Base-by-base conservation (phyloP, 2,888 invertebrate genomes). In the Trissolcus brochymenae region DNA sequence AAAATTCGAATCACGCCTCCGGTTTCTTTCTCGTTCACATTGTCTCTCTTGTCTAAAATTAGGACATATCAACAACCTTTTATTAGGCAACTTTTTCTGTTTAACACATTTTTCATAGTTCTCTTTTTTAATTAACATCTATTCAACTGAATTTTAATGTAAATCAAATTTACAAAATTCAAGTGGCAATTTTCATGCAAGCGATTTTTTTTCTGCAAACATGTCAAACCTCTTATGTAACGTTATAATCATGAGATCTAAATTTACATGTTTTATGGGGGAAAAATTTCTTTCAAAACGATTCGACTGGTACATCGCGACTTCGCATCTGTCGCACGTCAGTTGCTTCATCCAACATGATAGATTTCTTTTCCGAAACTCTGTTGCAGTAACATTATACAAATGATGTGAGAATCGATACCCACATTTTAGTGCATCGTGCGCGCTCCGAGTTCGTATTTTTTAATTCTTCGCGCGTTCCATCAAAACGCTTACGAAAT, bases 1-100 rank as follows among this genome's bases (percentile, higher is more conserved):
- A 75, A 79, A 79, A 85, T 85, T 83, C 85, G 84, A 85, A 84
- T 86, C 84, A 84, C 85, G 84, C 81, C 29, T 29, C 7, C 80
- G 82, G 81, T 83, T 83, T 81, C 71, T 71, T 60, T 70, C 56
- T 77, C 76, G 70, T 76, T 70, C 54, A 76, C 74, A 77, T 68
- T 56, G 62, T 50, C 60, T 41, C 78, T 19, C 2, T 19, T 19
- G 72, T 60, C 79, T 61, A 64, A 29, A 73, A 73, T 79, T 19
- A 76, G 81, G 61, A 78, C 80, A 80, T 80, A 79, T 80, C 83
- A 80, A 71, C 71, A 53, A n/a, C 62, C 4, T 4, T 4, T 29
- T 29, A 29, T 29, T 7, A 29, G 6, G 4, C 4, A 7, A 7
- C 6, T 29, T 29, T 1, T 29, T 19, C 19, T 19, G 19, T 2